Base-by-base conservation (phyloP, 2,113 vertebrate species). In the Rana temporaria region DNA sequence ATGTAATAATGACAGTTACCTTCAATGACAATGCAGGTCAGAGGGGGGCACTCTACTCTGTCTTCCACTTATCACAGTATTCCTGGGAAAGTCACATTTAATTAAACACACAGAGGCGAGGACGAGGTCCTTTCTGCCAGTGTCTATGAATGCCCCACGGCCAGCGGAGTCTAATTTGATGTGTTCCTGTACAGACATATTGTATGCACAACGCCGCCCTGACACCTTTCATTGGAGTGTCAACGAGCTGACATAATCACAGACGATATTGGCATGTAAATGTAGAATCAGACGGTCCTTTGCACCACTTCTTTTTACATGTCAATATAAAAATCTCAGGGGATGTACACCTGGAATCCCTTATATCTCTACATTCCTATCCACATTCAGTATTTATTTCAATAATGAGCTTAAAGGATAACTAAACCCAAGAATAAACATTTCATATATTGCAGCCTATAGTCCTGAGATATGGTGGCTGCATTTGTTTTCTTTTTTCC, bases 71-170 rank as follows among this genome's bases (percentile, higher is more conserved):
- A 81, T 64, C 67, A 22, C 12, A n/a, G 42, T 63, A 53, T 34
- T 57, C 59, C 63, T 81, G 79, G 68, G 79, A 73, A 81, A 81
- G 59, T 70, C 79, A 63, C 17, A 63, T 42, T 53, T 81, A 32
- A 81, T 63, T 72, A 81, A 63, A 71, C 57, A 30, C 42, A 81
- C 56, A 53, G 69, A 62, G 26, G 68, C 19, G 18, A 52, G 48
- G 32, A 64, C 56, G 53, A 80, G 56, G 67, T 80, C 32, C 30
- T 56, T 17, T 48, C 24, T 56, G 4, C 42, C 34, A 8, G 68
- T n/a, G 53, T 16, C 57, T 30, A 18, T 18, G 52, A 34, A 48
- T 55, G 63, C 34, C 19, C 68, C 59, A 63, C 19, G 24, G 0
- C 14, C 22, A 64, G 17, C 16, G 67, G 8, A 19, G 34, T 22